Percentiles rank a stretch among this genome's conserved stretches.
Conservation (phyloP, 2,113 vertebrate genomes). For the Neomonachus schauinslandi region DNA sequence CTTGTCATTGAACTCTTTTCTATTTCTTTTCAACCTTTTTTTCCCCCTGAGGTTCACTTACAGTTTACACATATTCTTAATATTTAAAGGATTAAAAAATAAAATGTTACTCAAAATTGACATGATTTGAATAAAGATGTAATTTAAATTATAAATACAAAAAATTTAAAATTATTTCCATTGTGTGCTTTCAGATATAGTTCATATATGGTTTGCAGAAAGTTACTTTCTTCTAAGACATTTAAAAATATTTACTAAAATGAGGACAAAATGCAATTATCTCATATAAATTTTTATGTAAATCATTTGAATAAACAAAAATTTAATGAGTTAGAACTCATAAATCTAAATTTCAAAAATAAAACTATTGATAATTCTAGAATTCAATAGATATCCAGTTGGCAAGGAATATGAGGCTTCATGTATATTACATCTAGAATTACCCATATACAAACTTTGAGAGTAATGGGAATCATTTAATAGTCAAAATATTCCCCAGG, state of each 20-base stretch:
- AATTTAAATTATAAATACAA: not conserved
- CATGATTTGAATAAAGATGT: not conserved
- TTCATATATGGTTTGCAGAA: not conserved
- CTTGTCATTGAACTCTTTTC: not conserved
- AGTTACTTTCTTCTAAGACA: not conserved
- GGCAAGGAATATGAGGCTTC: not conserved
- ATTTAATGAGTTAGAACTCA: not conserved
- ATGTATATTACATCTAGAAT: not conserved
- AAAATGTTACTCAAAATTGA: not conserved
- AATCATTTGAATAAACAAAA: conserved; percentile 23
- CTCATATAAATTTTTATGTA: not conserved
- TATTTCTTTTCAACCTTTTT: not conserved
- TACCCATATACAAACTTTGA: not conserved
- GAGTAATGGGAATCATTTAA: not conserved
- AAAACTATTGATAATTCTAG: not conserved
- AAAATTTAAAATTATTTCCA: not conserved
- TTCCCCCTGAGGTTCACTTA: not conserved
- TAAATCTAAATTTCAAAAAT: not conserved
- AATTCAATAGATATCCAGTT: not conserved
- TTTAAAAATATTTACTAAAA: not conserved
- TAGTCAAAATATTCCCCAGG: not conserved
- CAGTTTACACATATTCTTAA: not conserved
- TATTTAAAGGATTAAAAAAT: not conserved
- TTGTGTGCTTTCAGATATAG: not conserved
- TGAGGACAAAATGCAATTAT: not conserved